Percentiles rank a stretch among this genome's conserved stretches.
These are phyloP conservation scores for Cinara cedri DNA, from an alignment of 2,888 invertebrate genomes.

Conservation along the genomic window DNA sequence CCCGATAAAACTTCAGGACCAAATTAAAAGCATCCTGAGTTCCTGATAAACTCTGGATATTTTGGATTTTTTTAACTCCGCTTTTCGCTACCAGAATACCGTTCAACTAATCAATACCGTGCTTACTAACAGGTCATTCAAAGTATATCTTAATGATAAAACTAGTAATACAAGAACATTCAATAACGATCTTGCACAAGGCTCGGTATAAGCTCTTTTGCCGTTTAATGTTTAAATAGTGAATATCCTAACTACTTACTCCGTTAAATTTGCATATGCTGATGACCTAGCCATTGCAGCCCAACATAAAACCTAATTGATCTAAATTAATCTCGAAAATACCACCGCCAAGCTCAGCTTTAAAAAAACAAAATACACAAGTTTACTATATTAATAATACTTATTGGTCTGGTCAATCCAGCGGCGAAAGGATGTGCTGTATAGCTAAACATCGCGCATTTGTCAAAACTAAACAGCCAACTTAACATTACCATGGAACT, in stretches of 20 bases:
- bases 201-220: constrained; percentile 52
- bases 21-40: no score
- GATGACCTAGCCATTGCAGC: constrained; percentile 49
- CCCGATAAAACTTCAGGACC: no score
- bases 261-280: constrained; percentile 52
- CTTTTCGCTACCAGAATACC: no score
- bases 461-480: background rate
- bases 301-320: constrained; percentile 27
- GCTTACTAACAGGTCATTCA: no score
- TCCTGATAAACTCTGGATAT: no score
- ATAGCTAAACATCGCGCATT: background rate
- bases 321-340: background rate
- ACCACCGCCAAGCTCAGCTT: no score
- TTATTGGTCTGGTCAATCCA: no score
- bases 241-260: constrained; percentile 45
- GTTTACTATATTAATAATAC: no score
- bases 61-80: no score
- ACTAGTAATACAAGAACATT: constrained; percentile 40
- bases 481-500: background rate
- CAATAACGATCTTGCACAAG: constrained; percentile 54
- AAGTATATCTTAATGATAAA: no score
- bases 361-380: background rate
- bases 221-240: constrained; percentile 55
- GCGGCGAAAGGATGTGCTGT: background rate
- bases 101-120: no score